Evolutionary conservation across 2,888 invertebrate species (phyloP), one percentile per base, ranked within the genome.

Genomic region (Agriopis leucophaearia): DNA sequence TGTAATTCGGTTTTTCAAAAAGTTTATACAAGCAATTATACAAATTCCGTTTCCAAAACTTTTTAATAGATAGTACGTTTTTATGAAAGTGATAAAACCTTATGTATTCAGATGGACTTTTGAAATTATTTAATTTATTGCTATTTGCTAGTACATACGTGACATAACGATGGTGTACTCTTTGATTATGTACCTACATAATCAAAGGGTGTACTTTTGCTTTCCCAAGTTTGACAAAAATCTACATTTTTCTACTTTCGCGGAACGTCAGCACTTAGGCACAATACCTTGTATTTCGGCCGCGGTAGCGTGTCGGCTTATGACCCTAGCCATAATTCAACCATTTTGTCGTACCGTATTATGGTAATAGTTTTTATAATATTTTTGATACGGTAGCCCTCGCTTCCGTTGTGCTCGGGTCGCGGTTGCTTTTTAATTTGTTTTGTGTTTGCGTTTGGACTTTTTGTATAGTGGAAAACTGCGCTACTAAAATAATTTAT

Each of bases 291-390:
- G 59, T 59, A 59, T 59, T 59, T 59, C 16, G 40, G 40, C 50
- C 59, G 63, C 63, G 74, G 71, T 78, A 74, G 85, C 85, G 87
- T 85, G 86, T 85, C 81, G 77, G 68, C 60, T 58, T 66, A 69
- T 47, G 36, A 52, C 62, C 59, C 64, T 73, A 71, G 77, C 78
- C 72, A 80, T 88, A 87, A 88, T 88, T 89, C 86, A 87, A 83
- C 78, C 87, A 87, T 92, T 91, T 90, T 91, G 91, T 91, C 88
- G 87, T 86, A 83, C 78, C 85, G 83, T 85, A 89, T 92, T 93
- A 93, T 92, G 91, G 82, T 90, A 91, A 92, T 91, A 78, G 84
- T 83, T 84, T 83, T 87, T 81, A 86, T 90, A 88, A 90, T 88
- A 90, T 87, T 91, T 89, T 86, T 74, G 75, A 74, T 74, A 73